Conservation (phyloP, 2,888 invertebrate species). For the Dinocampus coccinellae region DNA sequence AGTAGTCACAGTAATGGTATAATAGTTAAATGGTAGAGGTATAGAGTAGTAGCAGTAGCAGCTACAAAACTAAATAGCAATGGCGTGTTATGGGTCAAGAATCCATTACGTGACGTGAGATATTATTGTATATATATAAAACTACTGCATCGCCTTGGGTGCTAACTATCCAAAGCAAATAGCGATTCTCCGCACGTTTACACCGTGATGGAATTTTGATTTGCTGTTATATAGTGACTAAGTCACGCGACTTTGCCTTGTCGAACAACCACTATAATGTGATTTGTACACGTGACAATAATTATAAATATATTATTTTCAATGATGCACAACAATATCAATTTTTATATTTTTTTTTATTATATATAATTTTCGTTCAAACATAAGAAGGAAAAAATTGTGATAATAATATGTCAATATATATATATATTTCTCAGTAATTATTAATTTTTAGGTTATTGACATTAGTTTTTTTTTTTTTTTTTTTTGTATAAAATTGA, state of each 20-base stretch:
- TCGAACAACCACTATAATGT: constrained; percentile 36
- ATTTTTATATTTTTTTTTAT: too few species aligned
- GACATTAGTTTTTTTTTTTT: too few species aligned
- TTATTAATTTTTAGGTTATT: too few species aligned
- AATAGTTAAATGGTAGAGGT: not conserved
- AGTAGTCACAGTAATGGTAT: constrained; percentile 2
- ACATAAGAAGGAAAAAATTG: too few species aligned
- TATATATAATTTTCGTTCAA: too few species aligned
- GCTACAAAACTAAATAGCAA: constrained; percentile 30
- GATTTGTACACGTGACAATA: constrained; percentile 37
- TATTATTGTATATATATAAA: constrained; percentile 12
- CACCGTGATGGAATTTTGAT: constrained; percentile 47
- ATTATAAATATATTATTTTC: constrained; percentile 21
- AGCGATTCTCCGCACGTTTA: constrained; percentile 46
- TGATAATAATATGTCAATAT: too few species aligned
- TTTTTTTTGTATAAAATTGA: too few species aligned
- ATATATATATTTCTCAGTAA: too few species aligned
- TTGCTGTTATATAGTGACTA: constrained; percentile 9
- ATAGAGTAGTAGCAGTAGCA: not conserved
- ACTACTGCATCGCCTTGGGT: constrained; percentile 41
- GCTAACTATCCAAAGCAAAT: constrained; percentile 40
- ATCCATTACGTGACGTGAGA: constrained; percentile 44
- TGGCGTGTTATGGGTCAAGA: constrained; percentile 50
- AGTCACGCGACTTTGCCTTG: constrained; percentile 40
- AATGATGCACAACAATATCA: not conserved